phyloP scores from a whole-genome alignment of 2,113 vertebrate genomes.

The Panthera leo region DNA sequence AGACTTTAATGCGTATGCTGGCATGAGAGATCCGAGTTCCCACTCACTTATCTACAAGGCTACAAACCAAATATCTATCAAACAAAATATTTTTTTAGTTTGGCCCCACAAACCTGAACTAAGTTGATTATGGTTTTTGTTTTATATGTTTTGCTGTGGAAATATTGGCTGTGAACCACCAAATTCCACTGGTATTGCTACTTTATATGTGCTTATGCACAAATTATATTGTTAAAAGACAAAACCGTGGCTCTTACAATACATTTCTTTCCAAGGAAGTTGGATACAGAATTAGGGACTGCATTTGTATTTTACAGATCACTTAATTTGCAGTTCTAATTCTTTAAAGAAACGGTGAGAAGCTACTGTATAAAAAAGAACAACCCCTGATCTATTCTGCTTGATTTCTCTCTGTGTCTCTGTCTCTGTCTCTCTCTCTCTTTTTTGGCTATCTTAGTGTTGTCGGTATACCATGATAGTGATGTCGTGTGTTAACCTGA shows the following conservation, averaged over 20 bases:
- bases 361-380: not conserved
- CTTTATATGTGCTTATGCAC: not conserved
- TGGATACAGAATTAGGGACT: not conserved
- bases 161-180: not conserved
- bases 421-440: not conserved
- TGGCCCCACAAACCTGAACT: not conserved
- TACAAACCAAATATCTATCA: not conserved
- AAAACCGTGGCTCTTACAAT: not conserved
- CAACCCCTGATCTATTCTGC: not conserved
- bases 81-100: not conserved
- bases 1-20: not conserved
- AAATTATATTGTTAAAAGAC: not conserved
- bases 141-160: not conserved
- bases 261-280: not conserved
- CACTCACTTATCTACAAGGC: not conserved
- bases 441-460: not conserved
- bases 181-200: not conserved
- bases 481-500: not conserved
- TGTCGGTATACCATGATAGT: not conserved
- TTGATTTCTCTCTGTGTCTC: not conserved
- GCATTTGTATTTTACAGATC: not conserved
- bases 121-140: not conserved
- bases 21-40: not conserved
- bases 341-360: not conserved
- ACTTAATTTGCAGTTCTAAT: not conserved